A percentile compares a stretch with the other conserved stretches of the same genome.
Conservation (phyloP, 2,113 vertebrate genomes). For the Haemorhous mexicanus region DNA sequence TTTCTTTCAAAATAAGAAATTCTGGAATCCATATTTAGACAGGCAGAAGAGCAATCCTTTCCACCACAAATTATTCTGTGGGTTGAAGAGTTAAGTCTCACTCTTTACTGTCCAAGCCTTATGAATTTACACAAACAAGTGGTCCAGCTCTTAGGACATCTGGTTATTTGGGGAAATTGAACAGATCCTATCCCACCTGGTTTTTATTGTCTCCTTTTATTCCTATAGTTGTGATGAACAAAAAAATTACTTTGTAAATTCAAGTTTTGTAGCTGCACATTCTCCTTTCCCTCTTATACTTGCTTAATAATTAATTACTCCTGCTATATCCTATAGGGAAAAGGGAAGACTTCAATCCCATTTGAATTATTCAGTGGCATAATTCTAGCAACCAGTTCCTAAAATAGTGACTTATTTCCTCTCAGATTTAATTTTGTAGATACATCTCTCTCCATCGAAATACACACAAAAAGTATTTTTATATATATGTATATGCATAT, state of each 20-base stretch:
- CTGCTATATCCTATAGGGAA: not conserved
- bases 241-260: not conserved
- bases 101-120: not conserved
- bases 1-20: not conserved
- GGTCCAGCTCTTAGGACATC: not conserved
- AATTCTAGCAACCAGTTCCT: not conserved
- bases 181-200: not conserved
- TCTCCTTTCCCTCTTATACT: not conserved
- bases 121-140: not conserved
- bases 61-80: not conserved
- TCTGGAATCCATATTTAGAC: not conserved
- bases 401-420: not conserved
- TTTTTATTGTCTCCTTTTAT: not conserved
- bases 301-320: not conserved
- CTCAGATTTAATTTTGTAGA: not conserved
- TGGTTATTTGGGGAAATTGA: not conserved
- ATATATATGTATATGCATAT: rapidly evolving
- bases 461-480: not conserved
- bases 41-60: not conserved
- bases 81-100: not conserved
- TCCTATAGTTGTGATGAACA: not conserved
- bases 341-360: not conserved
- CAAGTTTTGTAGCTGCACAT: not conserved
- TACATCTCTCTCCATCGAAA: not conserved
- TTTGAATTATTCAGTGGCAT: not conserved